A percentile compares a stretch with the other conserved stretches of the same genome.
Conservation (phyloP, 2,888 invertebrate species). For the Pachliopta kotzebuea region DNA sequence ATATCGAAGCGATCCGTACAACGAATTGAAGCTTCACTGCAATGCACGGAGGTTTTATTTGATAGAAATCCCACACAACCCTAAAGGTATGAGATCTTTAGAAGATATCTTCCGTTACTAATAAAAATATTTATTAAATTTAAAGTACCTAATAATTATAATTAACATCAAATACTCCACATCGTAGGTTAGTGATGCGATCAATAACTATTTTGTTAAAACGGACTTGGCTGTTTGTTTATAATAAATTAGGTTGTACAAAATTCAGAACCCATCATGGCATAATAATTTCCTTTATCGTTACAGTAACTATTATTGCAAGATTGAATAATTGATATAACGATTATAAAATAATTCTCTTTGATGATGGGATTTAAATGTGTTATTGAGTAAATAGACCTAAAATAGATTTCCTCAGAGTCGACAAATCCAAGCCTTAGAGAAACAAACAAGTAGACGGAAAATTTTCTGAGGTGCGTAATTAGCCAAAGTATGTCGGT, state of each 20-base stretch:
- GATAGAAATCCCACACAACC: too few species aligned
- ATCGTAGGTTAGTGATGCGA: too few species aligned
- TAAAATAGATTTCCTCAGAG: constrained; percentile 27
- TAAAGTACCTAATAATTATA: too few species aligned
- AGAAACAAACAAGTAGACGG: constrained; percentile 51
- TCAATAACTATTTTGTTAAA: too few species aligned
- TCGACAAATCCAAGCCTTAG: constrained; percentile 38
- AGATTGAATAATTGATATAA: neutral
- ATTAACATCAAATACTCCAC: too few species aligned
- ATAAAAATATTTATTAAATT: too few species aligned
- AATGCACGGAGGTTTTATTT: too few species aligned
- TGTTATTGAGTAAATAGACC: constrained; percentile 10
- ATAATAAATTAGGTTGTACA: neutral
- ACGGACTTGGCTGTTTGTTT: neutral
- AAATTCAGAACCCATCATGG: neutral
- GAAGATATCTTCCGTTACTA: too few species aligned
- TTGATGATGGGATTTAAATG: constrained; percentile 2
- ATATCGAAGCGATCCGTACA: too few species aligned
- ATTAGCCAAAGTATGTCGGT: constrained; percentile 36
- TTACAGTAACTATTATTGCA: neutral
- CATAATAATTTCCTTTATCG: neutral
- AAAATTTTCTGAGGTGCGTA: constrained; percentile 40
- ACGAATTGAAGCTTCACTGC: too few species aligned
- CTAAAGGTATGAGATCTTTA: too few species aligned
- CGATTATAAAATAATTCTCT: constrained; percentile 5